Evolutionary conservation across 2,797 vertebrate species (phyloP).

Genomic region (Knipowitschia caucasica): DNA sequence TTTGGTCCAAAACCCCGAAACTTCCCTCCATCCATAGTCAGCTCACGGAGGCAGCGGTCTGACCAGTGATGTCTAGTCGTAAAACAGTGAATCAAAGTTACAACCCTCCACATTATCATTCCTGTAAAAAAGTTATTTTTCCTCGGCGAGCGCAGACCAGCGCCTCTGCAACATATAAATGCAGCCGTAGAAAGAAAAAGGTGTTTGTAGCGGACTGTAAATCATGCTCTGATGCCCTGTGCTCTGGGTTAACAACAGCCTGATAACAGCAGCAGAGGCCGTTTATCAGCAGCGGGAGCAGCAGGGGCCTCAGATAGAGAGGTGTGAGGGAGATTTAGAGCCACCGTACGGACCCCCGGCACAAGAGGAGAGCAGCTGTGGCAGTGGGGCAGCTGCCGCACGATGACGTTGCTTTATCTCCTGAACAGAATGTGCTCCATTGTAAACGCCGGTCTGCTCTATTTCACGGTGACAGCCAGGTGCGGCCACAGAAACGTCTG

Average conservation of each 20-base stretch:
- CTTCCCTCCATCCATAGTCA: too few species aligned
- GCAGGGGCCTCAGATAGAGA: constrained; percentile 14
- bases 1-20: too few species aligned
- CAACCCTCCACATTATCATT: too few species aligned
- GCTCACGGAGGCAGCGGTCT: too few species aligned
- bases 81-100: too few species aligned
- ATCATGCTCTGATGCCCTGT: constrained; percentile 33
- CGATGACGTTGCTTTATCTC: constrained; percentile 36
- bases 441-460: constrained; percentile 29
- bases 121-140: too few species aligned
- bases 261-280: constrained; percentile 34
- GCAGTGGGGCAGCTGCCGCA: constrained; percentile 26
- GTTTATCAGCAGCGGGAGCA: constrained; percentile 32
- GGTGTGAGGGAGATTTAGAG: constrained; percentile 23
- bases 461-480: constrained; percentile 3
- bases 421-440: constrained; percentile 53
- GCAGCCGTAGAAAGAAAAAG: background rate
- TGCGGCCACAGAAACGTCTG: background rate
- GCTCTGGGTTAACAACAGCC: constrained; percentile 35
- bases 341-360: constrained; percentile 9
- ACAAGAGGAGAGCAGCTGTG: background rate
- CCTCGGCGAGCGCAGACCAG: background rate
- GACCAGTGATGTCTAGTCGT: too few species aligned
- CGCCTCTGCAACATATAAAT: too few species aligned
- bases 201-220: constrained; percentile 4